Conservation (phyloP, 2,888 invertebrate genomes). For the Eilema griseolum region DNA sequence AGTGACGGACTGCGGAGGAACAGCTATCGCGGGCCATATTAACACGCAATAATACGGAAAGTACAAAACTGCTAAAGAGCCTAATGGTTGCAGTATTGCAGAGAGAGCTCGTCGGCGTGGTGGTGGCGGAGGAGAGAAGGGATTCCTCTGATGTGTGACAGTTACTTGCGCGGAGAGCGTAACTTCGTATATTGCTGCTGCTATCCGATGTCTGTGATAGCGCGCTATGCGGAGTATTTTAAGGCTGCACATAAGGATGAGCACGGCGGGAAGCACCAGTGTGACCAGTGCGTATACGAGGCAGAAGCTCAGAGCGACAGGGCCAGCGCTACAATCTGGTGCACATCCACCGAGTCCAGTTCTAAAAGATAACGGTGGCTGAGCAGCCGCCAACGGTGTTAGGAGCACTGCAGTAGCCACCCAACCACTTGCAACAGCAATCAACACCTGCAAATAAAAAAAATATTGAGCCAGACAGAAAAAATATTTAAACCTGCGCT, state of each 20-base stretch:
- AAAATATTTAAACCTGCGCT: background rate
- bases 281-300: constrained; percentile 89
- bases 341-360: constrained; percentile 88
- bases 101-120: constrained; percentile 89
- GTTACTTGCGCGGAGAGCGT: constrained; percentile 94
- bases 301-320: constrained; percentile 89
- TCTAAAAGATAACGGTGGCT: constrained; percentile 79
- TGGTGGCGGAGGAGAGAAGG: constrained; percentile 90
- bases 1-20: constrained; percentile 79
- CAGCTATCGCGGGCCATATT: constrained; percentile 88
- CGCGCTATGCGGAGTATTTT: constrained; percentile 90
- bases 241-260: constrained; percentile 91
- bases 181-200: constrained; percentile 94
- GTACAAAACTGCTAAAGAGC: constrained; percentile 90
- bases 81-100: constrained; percentile 91
- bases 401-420: constrained; percentile 88
- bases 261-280: constrained; percentile 89
- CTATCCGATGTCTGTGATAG: constrained; percentile 94
- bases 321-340: constrained; percentile 89
- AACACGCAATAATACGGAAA: constrained; percentile 91
- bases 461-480: background rate
- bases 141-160: constrained; percentile 93
- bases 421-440: constrained; percentile 91
- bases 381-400: constrained; percentile 88
- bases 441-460: constrained; percentile 80